phyloP scores from a whole-genome alignment of 2,888 invertebrate genomes.

The Drosophila neotestacea region DNA sequence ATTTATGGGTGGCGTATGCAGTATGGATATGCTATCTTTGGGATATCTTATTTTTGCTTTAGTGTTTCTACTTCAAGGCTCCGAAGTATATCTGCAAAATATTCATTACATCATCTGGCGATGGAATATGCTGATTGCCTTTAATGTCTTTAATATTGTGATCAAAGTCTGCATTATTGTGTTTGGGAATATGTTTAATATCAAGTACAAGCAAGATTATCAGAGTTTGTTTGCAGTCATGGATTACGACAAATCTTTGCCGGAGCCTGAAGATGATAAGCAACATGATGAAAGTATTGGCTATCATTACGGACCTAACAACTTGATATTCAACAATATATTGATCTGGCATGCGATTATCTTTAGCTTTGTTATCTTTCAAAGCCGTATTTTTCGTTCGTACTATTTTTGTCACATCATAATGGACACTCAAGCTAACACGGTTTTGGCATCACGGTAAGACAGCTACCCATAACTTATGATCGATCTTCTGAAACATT shows the following conservation, averaged over 20 bases:
- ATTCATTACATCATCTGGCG: constrained; percentile 91
- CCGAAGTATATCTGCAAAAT: constrained; percentile 96
- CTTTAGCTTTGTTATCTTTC: constrained; percentile 95
- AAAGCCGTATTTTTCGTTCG: constrained; percentile 95
- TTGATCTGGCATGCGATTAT: constrained; percentile 97
- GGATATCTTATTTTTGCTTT: constrained; percentile 98
- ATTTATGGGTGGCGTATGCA: constrained; percentile 98
- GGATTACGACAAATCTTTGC: constrained; percentile 28
- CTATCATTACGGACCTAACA: constrained; percentile 62
- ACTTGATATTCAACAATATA: constrained; percentile 86
- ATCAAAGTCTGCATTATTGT: constrained; percentile 95
- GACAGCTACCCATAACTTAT: not conserved
- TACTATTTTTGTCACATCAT: constrained; percentile 99
- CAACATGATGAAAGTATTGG: not conserved
- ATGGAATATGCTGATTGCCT: constrained; percentile 95
- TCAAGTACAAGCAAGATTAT: constrained; percentile 42
- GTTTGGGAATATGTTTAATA: constrained; percentile 91
- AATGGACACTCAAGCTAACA: constrained; percentile 97
- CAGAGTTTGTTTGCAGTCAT: constrained; percentile 47
- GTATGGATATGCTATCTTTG: constrained; percentile 96
- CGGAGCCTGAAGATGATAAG: not conserved
- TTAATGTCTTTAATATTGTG: constrained; percentile 95
- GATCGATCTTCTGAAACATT: not conserved
- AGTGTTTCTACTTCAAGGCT: constrained; percentile 98
- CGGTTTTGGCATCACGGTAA: constrained; percentile 95